Percentiles rank a stretch among this genome's conserved stretches.
Evolutionary conservation across 2,888 invertebrate genomes (phyloP).

Genomic region (Caenorhabditis sp.): DNA sequence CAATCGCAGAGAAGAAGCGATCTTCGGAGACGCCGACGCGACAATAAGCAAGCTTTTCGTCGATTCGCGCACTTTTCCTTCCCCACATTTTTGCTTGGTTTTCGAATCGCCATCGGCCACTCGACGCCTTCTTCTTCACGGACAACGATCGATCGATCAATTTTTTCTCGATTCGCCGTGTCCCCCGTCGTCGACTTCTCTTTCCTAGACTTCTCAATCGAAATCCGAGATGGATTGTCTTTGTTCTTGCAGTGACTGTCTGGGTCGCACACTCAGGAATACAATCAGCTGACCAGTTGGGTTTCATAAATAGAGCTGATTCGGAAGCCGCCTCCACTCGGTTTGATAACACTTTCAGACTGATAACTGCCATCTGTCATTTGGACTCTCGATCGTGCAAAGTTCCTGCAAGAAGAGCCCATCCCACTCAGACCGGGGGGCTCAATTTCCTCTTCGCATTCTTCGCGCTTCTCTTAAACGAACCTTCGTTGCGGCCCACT

Average conservation of each 20-base stretch:
- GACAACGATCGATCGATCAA: slow-evolving; percentile 45
- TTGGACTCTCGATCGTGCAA: too few species aligned
- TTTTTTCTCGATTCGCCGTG: slow-evolving; percentile 13
- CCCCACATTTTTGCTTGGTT: slow-evolving; percentile 51
- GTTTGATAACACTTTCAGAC: slow-evolving; percentile 5
- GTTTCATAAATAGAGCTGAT: neutral
- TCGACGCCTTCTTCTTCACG: slow-evolving; percentile 31
- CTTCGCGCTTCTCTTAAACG: neutral
- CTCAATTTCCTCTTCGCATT: too few species aligned
- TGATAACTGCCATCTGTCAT: neutral
- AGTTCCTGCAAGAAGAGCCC: too few species aligned
- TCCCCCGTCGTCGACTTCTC: neutral
- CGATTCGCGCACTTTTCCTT: slow-evolving; percentile 50
- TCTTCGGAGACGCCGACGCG: slow-evolving; percentile 32
- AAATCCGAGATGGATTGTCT: slow-evolving; percentile 12
- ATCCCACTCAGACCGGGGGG: too few species aligned
- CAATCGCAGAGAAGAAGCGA: slow-evolving; percentile 18
- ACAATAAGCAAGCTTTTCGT: slow-evolving; percentile 57
- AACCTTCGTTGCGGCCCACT: neutral
- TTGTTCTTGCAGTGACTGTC: slow-evolving; percentile 14
- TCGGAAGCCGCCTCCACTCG: slow-evolving; percentile 1
- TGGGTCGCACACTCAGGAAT: neutral
- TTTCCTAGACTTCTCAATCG: neutral
- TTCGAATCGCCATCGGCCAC: slow-evolving; percentile 58
- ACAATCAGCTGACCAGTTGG: slow-evolving; percentile 5